Evolutionary conservation across 2,797 vertebrate species (phyloP).

Genomic region (Mycteria americana): DNA sequence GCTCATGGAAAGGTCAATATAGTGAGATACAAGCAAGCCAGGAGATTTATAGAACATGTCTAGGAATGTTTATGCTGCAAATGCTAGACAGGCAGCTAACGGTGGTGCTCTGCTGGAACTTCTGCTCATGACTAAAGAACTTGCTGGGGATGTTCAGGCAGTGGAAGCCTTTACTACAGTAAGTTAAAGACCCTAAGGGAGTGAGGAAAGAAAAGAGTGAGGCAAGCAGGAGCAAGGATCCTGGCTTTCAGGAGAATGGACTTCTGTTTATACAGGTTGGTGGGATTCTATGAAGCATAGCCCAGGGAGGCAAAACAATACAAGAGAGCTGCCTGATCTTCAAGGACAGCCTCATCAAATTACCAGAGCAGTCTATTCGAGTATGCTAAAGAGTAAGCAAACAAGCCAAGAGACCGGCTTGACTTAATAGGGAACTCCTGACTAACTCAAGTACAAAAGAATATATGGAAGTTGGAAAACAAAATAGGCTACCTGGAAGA

Average conservation of each 20-base stretch:
- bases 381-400: not conserved
- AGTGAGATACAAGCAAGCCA: not conserved
- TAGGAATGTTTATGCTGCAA: not conserved
- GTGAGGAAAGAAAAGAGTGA: not conserved
- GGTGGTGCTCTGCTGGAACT: not conserved
- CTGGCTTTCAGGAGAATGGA: not conserved
- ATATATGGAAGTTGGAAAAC: not conserved
- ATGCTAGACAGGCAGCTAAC: not conserved
- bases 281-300: not conserved
- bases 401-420: not conserved
- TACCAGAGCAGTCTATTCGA: not conserved
- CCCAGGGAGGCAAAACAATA: not conserved
- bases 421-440: not conserved
- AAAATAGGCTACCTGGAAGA: not conserved
- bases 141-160: not conserved
- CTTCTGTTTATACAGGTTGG: not conserved
- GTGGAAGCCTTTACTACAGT: not conserved
- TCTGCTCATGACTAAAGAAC: not conserved
- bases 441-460: not conserved
- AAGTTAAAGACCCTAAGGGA: not conserved
- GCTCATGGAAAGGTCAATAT: not conserved
- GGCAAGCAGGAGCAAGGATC: not conserved
- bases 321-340: not conserved
- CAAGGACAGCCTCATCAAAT: not conserved
- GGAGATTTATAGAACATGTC: not conserved